Evolutionary conservation across 23 tunicate species (phyloP), one percentile per base, ranked within the genome.

Genomic region (Styela plicata): DNA sequence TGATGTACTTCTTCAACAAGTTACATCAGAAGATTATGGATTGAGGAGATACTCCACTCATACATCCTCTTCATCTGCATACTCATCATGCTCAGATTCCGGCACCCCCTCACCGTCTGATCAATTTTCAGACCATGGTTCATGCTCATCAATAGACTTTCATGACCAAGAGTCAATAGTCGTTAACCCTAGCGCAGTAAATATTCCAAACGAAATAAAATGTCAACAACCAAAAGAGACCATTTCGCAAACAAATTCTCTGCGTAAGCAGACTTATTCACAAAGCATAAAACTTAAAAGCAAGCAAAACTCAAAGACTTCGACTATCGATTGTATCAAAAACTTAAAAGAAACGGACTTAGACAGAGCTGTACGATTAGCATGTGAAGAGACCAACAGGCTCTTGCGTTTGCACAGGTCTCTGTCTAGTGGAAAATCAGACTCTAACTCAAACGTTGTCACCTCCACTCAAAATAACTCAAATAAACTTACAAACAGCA

Each of bases 371-470:
- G 71, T 67, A 0, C 71, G 71, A 22, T 24, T 67, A 21, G 71
- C 71, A 27, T 67, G 71, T 29, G 71, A 67, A 22, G 71, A 67
- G 22, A 67, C 71, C 22, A 67, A 67, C 71, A 1, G 71, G 24
- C 31, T 67, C 16, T 29, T 67, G 71, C 30, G 71, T 29, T 25
- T 67, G 24, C 71, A 67, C 24, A 67, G 31, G 31, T 67, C 71
- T 21, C n/a, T 25, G 22, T 25, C 71, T 18, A 67, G 22, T 16
- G 30, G 30, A 21, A 21, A 67, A 67, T 0, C 71, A 17, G 71
- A 67, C 17, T 44, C 57, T 13, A n/a, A n/a, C n/a, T n/a, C n/a
- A n/a, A n/a, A n/a, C n/a, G 10, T 13, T 44, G 57, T 44, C 57
- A 5, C 57, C 13, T 44, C 57, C 10, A 7, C 57, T 44, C 57